A percentile compares a stretch with the other conserved stretches of the same genome.
These are phyloP conservation scores for Cheilosia vulpina DNA, from an alignment of 2,888 invertebrate genomes.

Conservation along the genomic window DNA sequence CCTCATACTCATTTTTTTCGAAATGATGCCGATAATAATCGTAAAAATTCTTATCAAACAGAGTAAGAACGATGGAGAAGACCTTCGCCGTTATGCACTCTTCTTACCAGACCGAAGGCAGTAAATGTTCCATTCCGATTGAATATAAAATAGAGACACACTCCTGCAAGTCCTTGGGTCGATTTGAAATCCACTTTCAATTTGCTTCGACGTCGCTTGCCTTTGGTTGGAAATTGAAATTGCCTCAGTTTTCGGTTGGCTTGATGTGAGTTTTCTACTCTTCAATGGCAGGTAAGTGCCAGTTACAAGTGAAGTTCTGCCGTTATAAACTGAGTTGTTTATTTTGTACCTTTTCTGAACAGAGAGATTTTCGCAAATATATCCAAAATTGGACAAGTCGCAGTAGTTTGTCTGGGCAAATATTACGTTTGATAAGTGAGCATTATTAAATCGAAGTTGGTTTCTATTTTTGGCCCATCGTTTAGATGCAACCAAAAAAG, in stretches of 20 bases:
- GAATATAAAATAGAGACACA: not conserved
- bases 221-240: not conserved
- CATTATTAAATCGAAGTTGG: no score
- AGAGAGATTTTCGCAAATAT: no score
- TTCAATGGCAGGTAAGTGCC: not conserved
- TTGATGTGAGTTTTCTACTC: not conserved
- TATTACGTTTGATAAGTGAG: no score
- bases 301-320: not conserved
- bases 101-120: no score
- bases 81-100: not conserved
- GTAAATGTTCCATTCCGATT: not conserved
- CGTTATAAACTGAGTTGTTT: not conserved
- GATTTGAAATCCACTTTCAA: constrained; percentile 49
- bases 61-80: not conserved
- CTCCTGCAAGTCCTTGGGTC: constrained; percentile 2
- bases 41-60: constrained; percentile 12
- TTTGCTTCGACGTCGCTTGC: constrained; percentile 12
- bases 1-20: not conserved
- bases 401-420: no score
- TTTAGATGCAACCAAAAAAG: no score
- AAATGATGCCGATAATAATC: not conserved
- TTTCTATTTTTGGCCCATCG: no score
- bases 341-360: not conserved
- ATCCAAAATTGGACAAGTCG: no score
- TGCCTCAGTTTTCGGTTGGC: constrained; percentile 1